Evolutionary conservation across 2,888 invertebrate genomes (phyloP).

Genomic region (Tenthredo distinguenda): DNA sequence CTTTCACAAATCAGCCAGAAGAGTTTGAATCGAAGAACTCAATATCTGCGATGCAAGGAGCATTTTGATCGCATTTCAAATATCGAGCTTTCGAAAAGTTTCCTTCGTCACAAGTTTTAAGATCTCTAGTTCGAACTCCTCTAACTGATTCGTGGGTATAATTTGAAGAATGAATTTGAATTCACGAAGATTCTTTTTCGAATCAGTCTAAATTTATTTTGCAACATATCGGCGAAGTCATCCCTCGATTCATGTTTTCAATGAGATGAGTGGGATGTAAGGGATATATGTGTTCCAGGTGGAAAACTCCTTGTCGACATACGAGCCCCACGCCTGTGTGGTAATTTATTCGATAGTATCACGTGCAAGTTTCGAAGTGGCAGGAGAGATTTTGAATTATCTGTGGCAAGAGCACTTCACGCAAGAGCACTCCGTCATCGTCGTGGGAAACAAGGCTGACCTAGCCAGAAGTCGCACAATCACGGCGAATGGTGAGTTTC

Average conservation of each 20-base stretch:
- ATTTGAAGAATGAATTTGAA: background rate
- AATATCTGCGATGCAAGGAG: no score
- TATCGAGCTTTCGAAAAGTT: no score
- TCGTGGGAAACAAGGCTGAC: slow-evolving; percentile 97
- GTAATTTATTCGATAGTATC: slow-evolving; percentile 95
- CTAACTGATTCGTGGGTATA: background rate
- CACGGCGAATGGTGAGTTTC: slow-evolving; percentile 87
- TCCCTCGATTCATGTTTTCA: no score
- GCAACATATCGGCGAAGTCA: no score
- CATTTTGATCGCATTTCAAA: no score
- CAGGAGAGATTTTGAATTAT: slow-evolving; percentile 92
- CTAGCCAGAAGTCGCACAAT: slow-evolving; percentile 93
- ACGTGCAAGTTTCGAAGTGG: slow-evolving; percentile 89
- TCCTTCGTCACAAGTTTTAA: no score
- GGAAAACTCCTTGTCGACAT: slow-evolving; percentile 93
- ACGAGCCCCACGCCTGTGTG: slow-evolving; percentile 95
- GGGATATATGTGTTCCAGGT: slow-evolving; percentile 80
- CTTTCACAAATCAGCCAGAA: no score
- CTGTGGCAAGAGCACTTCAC: slow-evolving; percentile 91
- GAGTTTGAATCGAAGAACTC: no score
- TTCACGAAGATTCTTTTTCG: no score
- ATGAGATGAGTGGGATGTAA: background rate
- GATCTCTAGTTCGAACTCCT: no score
- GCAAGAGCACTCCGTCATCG: slow-evolving; percentile 91
- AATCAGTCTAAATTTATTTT: no score